Percentiles rank a stretch among this genome's conserved stretches.
phyloP scores from a whole-genome alignment of 2,113 vertebrate species.

The Caretta caretta region DNA sequence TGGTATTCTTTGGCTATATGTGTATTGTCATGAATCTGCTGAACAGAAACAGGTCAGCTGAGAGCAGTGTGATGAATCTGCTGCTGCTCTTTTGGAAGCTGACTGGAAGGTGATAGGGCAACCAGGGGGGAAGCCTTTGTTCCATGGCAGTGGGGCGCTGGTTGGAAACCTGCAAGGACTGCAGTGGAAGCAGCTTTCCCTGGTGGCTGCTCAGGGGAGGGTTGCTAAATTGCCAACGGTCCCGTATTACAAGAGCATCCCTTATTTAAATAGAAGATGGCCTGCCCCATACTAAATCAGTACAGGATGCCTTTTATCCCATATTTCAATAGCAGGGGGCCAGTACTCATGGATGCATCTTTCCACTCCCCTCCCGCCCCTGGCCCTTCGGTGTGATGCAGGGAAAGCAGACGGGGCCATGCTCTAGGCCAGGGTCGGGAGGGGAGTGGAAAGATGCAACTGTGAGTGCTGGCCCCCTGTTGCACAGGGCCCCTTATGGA shows the following conservation, averaged over 20 bases:
- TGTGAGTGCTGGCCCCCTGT: not conserved
- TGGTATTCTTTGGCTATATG: not conserved
- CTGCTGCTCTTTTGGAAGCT: slow-evolving; percentile 28
- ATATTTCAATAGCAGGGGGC: not conserved
- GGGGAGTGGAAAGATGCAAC: not conserved
- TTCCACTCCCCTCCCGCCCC: not conserved
- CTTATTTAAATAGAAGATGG: not conserved
- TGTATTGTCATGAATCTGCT: not conserved
- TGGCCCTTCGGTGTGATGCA: not conserved
- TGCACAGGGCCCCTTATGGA: not conserved
- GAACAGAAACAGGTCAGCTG: not conserved
- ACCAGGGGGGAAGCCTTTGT: not conserved
- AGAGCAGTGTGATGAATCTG: not conserved
- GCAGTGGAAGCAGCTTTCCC: not conserved
- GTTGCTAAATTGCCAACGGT: not conserved
- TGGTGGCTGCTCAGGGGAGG: not conserved
- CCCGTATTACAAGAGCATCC: not conserved
- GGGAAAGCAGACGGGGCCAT: not conserved
- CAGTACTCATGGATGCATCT: not conserved
- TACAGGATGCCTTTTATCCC: not conserved
- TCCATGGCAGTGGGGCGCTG: not conserved
- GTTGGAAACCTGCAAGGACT: not conserved
- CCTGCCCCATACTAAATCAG: not conserved
- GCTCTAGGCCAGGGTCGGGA: not conserved
- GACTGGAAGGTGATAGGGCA: slow-evolving; percentile 8